phyloP scores from a whole-genome alignment of 2,888 invertebrate genomes.

The Pogonocherus hispidulus region DNA sequence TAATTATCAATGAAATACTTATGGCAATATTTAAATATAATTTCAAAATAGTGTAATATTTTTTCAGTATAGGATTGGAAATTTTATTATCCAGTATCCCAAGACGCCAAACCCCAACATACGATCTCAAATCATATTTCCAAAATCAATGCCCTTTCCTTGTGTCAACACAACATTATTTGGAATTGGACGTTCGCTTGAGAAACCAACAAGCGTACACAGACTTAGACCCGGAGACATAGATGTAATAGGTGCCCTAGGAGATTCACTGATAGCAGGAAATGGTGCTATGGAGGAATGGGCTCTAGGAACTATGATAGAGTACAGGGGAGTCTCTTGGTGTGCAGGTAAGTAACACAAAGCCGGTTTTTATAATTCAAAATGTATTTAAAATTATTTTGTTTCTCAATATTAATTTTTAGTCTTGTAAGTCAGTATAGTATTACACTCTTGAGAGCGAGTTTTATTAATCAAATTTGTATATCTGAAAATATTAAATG shows the following conservation, averaged over 20 bases:
- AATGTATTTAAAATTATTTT: not conserved
- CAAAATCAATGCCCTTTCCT: slow-evolving; percentile 73
- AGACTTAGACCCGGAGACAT: slow-evolving; percentile 78
- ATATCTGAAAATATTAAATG: too few relatives aligned
- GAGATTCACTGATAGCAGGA: slow-evolving; percentile 81
- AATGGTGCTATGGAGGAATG: slow-evolving; percentile 82
- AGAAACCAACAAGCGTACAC: slow-evolving; percentile 77
- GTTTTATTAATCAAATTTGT: too few relatives aligned
- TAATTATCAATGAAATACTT: too few relatives aligned
- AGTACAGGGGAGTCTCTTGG: slow-evolving; percentile 83
- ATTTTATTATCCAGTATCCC: slow-evolving; percentile 69
- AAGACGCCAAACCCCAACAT: slow-evolving; percentile 64
- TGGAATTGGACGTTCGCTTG: slow-evolving; percentile 63
- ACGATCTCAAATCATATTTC: slow-evolving; percentile 71
- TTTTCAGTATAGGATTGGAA: slow-evolving; percentile 53
- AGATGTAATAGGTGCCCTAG: slow-evolving; percentile 80
- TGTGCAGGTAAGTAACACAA: slow-evolving; percentile 72
- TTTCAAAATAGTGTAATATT: too few relatives aligned
- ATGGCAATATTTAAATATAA: too few relatives aligned
- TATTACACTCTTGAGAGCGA: too few relatives aligned
- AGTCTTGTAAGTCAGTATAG: too few relatives aligned
- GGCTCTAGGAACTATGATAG: slow-evolving; percentile 80
- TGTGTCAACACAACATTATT: slow-evolving; percentile 68
- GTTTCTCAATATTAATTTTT: not conserved
- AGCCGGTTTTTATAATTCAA: slow-evolving; percentile 19